Percentiles rank a stretch among this genome's conserved stretches.
Conservation (phyloP, 1,140 invertebrate species). For the Megathymus violae region DNA sequence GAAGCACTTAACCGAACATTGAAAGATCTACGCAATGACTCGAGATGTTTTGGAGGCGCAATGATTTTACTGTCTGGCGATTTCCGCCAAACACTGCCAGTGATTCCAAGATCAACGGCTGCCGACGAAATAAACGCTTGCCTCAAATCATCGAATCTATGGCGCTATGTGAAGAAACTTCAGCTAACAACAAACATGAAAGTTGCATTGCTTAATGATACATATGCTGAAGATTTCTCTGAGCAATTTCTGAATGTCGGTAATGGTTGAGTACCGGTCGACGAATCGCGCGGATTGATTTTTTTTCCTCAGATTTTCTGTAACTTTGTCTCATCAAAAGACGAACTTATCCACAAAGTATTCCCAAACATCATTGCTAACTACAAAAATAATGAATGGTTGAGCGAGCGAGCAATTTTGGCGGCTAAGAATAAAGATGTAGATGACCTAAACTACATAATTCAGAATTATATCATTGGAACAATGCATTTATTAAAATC, state of each 20-base stretch:
- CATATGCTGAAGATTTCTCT: slow-evolving; percentile 35
- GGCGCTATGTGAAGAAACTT: slow-evolving; percentile 66
- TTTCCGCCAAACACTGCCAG: slow-evolving; percentile 83
- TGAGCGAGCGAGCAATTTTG: no score
- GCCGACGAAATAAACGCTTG: slow-evolving; percentile 76
- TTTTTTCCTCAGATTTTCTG: no score
- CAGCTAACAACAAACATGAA: slow-evolving; percentile 65
- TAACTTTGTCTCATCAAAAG: no score
- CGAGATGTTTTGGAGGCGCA: slow-evolving; percentile 45
- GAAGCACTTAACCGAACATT: slow-evolving; percentile 68
- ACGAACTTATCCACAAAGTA: no score
- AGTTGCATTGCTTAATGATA: slow-evolving; percentile 54
- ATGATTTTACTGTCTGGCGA: slow-evolving; percentile 77
- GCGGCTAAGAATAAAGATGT: no score
- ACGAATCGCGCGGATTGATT: slow-evolving; percentile 25
- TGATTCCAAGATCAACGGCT: slow-evolving; percentile 72
- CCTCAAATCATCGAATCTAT: slow-evolving; percentile 66
- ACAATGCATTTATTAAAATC: no score
- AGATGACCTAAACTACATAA: no score
- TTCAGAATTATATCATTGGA: no score
- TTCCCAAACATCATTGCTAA: no score
- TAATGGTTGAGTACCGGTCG: slow-evolving; percentile 22
- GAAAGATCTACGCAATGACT: slow-evolving; percentile 56
- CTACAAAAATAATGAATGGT: no score
- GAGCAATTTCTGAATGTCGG: slow-evolving; percentile 19